phyloP scores from a whole-genome alignment of 1,140 invertebrate species.

The Bombus vancouverensis region DNA sequence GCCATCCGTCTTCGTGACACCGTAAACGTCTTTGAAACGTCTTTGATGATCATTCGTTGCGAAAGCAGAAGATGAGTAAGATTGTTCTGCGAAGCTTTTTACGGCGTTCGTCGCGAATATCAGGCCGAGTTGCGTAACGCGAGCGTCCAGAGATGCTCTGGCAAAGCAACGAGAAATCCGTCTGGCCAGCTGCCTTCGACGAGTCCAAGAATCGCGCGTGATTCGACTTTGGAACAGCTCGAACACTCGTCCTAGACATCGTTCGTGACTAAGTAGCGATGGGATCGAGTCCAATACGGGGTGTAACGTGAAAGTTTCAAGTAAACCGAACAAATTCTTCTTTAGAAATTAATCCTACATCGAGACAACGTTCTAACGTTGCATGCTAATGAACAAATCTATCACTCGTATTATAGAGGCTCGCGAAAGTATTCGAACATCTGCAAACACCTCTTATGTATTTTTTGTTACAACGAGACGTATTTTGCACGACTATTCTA shows the following conservation, averaged over 20 bases:
- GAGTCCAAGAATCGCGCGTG: constrained; percentile 40
- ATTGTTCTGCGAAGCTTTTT: neutral
- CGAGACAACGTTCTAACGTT: too few relatives aligned
- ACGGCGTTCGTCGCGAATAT: neutral
- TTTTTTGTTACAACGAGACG: too few relatives aligned
- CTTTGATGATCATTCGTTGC: neutral
- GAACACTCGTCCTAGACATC: constrained; percentile 51
- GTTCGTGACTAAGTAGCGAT: constrained; percentile 8
- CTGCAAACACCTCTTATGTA: too few relatives aligned
- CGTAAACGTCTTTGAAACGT: neutral
- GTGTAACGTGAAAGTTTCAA: too few relatives aligned
- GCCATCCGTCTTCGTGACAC: neutral
- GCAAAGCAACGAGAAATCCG: neutral
- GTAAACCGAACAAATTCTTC: too few relatives aligned
- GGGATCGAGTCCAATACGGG: neutral
- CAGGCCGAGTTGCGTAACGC: neutral
- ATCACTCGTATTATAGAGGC: too few relatives aligned
- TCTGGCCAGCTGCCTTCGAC: neutral
- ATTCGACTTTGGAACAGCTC: constrained; percentile 31
- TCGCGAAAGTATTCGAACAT: too few relatives aligned
- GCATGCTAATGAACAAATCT: too few relatives aligned
- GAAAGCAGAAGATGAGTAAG: neutral
- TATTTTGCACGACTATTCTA: too few relatives aligned
- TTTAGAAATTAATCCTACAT: too few relatives aligned
- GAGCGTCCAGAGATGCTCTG: neutral